phyloP scores from a whole-genome alignment of 2,113 vertebrate species.

The Eubucco bourcierii region DNA sequence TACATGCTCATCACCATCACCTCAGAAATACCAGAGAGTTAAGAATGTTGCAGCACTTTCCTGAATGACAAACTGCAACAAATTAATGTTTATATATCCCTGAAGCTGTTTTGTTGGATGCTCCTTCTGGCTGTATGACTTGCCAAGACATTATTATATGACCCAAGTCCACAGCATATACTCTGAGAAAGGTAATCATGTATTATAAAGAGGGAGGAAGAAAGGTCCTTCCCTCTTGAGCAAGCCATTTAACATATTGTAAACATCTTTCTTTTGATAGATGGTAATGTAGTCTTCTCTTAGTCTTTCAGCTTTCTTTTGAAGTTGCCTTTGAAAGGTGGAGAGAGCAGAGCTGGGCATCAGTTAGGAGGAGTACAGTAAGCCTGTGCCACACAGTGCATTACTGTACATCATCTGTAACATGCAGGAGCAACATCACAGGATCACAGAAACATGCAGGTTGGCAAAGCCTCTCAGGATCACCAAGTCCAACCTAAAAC shows the following conservation, averaged over 20 bases:
- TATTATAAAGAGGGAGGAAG: not conserved
- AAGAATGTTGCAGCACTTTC: not conserved
- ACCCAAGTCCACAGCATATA: not conserved
- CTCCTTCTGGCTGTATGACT: not conserved
- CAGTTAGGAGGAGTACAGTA: not conserved
- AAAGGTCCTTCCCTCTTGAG: not conserved
- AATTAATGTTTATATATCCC: not conserved
- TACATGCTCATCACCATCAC: not conserved
- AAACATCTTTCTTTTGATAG: not conserved
- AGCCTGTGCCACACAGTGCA: not conserved
- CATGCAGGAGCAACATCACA: not conserved
- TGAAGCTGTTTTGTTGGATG: not conserved
- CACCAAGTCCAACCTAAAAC: too few species aligned
- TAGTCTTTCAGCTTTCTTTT: not conserved
- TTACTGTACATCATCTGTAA: not conserved
- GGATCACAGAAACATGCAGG: too few species aligned
- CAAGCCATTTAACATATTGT: not conserved
- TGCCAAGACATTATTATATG: not conserved
- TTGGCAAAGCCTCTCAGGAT: too few species aligned
- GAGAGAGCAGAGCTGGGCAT: not conserved
- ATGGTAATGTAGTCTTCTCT: not conserved
- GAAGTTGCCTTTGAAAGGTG: not conserved
- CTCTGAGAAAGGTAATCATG: not conserved
- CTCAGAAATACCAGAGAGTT: not conserved
- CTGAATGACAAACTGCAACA: not conserved